Percentiles rank a stretch among this genome's conserved stretches.
phyloP scores from a whole-genome alignment of 2,888 invertebrate species.

The Entomobrya proxima region DNA sequence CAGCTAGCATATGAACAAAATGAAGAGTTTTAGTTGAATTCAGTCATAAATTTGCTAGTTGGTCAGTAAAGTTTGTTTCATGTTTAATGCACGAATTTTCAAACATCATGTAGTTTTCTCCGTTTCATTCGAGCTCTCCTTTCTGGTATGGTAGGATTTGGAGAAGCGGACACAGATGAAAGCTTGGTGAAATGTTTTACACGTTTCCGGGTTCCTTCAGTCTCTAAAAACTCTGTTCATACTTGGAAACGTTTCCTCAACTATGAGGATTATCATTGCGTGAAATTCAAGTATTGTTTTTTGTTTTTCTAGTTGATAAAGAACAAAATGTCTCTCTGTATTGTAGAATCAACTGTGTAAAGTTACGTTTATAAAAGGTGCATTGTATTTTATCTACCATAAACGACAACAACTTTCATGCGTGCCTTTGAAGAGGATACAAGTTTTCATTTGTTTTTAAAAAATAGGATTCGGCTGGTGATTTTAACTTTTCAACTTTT shows the following conservation, averaged over 20 bases:
- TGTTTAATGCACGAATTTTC: no score
- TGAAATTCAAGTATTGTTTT: background rate
- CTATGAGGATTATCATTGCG: background rate
- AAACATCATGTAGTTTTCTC: no score
- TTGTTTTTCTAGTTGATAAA: background rate
- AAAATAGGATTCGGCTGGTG: background rate
- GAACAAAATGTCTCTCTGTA: background rate
- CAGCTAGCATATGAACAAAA: no score
- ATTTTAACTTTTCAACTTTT: slow-evolving; percentile 24
- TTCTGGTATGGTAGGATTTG: no score
- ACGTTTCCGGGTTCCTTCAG: background rate
- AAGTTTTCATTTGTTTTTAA: slow-evolving; percentile 8
- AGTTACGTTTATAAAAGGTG: background rate
- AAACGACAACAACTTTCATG: background rate
- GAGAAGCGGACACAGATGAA: background rate
- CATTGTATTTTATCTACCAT: background rate
- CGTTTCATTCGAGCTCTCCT: no score
- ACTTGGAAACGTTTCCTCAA: background rate
- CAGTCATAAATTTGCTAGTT: no score
- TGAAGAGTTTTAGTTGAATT: no score
- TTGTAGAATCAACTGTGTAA: background rate
- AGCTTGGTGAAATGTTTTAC: slow-evolving; percentile 15
- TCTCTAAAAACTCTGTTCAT: background rate
- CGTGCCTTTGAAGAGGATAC: background rate
- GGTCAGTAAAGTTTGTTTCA: no score